Conservation (phyloP, 2,888 invertebrate genomes). For the Lochmaea crataegi region DNA sequence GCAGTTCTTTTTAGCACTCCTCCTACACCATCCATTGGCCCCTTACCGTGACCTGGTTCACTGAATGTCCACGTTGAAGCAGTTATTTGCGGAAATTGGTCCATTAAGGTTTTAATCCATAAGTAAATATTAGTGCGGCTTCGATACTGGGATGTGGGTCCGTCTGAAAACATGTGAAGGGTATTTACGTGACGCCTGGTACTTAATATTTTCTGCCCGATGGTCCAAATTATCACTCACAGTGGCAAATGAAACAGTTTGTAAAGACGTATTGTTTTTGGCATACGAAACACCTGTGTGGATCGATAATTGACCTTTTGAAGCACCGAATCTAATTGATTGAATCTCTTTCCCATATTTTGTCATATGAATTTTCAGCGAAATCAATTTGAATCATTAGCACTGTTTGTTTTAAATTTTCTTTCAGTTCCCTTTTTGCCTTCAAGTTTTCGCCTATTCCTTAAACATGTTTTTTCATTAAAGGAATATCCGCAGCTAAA, state of each 20-base stretch:
- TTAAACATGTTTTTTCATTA: constrained; percentile 29
- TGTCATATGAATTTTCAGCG: constrained; percentile 20
- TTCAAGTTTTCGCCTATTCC: constrained; percentile 22
- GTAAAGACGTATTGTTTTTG: constrained; percentile 12
- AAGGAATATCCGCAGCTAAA: constrained; percentile 22
- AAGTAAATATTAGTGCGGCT: constrained; percentile 24
- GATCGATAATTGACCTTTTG: constrained; percentile 26
- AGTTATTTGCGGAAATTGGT: constrained; percentile 21
- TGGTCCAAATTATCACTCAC: constrained; percentile 32
- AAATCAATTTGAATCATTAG: constrained; percentile 29
- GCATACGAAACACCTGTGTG: constrained; percentile 24
- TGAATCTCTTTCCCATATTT: constrained; percentile 26
- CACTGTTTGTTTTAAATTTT: constrained; percentile 15
- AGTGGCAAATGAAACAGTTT: constrained; percentile 32
- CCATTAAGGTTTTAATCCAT: constrained; percentile 27
- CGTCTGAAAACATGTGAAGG: constrained; percentile 29
- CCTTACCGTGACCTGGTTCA: constrained; percentile 60
- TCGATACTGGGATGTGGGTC: constrained; percentile 19
- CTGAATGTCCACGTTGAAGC: constrained; percentile 55
- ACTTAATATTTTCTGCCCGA: constrained; percentile 28
- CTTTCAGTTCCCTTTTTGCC: constrained; percentile 22
- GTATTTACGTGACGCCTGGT: constrained; percentile 26
- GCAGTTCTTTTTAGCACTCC: constrained; percentile 57
- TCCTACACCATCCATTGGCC: constrained; percentile 59
- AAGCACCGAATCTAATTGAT: constrained; percentile 22